Percentiles rank a stretch among this genome's conserved stretches.
phyloP scores from a whole-genome alignment of 2,888 invertebrate genomes.

The Mythimna loreyi region DNA sequence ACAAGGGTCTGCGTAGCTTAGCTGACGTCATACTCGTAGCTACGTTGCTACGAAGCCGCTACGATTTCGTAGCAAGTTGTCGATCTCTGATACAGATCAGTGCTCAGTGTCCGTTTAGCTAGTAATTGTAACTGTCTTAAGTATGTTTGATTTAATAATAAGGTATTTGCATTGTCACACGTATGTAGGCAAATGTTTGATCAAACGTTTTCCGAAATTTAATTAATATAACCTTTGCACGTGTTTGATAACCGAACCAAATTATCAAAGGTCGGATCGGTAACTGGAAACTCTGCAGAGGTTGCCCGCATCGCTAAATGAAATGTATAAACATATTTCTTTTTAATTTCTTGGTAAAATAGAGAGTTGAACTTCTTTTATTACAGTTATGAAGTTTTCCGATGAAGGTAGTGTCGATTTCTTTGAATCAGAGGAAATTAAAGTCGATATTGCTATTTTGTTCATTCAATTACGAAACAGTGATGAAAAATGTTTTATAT shows the following conservation, averaged over 20 bases:
- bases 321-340: constrained; percentile 38
- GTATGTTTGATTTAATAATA: too few relatives aligned
- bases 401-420: constrained; percentile 12
- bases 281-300: constrained; percentile 26
- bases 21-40: neutral
- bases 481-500: neutral
- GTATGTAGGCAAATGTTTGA: neutral
- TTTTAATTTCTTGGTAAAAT: constrained; percentile 27
- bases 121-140: too few relatives aligned
- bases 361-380: constrained; percentile 1
- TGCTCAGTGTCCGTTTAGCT: too few relatives aligned
- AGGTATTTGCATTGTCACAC: neutral
- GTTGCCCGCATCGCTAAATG: constrained; percentile 30
- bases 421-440: constrained; percentile 15
- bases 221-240: constrained; percentile 38
- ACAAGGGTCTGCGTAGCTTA: constrained; percentile 26
- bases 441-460: constrained; percentile 5
- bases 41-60: constrained; percentile 38
- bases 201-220: constrained; percentile 18
- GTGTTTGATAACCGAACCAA: constrained; percentile 43
- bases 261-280: constrained; percentile 46
- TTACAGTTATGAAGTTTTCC: constrained; percentile 14
- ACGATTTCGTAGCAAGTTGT: constrained; percentile 28
- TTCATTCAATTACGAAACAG: neutral
- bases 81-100: neutral